phyloP scores from a whole-genome alignment of 1,140 invertebrate genomes.

The Cydia splendana region DNA sequence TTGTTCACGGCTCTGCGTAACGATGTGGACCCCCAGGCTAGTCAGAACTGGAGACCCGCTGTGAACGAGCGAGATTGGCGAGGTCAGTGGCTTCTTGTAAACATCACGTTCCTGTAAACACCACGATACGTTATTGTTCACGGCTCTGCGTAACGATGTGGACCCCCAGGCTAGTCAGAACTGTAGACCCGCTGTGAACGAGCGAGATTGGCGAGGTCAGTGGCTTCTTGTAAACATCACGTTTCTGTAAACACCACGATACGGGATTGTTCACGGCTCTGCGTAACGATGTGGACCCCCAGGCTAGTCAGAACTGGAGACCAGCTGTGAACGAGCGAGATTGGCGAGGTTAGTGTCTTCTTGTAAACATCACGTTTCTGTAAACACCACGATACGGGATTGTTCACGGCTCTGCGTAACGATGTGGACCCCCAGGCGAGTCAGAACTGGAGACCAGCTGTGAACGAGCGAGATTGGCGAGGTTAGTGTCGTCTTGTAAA shows the following conservation, averaged over 20 bases:
- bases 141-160: slow-evolving; percentile 48
- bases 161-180: slow-evolving; percentile 46
- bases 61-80: slow-evolving; percentile 39
- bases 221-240: too few relatives aligned
- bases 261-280: too few relatives aligned
- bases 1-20: slow-evolving; percentile 50
- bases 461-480: too few relatives aligned
- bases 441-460: slow-evolving; percentile 45
- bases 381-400: too few relatives aligned
- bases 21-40: slow-evolving; percentile 51
- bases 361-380: too few relatives aligned
- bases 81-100: slow-evolving; percentile 35
- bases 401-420: too few relatives aligned
- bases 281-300: slow-evolving; percentile 48
- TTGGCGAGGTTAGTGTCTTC: slow-evolving; percentile 41
- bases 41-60: slow-evolving; percentile 47
- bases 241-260: too few relatives aligned
- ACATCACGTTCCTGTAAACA: too few relatives aligned
- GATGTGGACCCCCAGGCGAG: slow-evolving; percentile 53
- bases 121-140: too few relatives aligned
- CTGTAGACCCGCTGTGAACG: slow-evolving; percentile 42
- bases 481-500: too few relatives aligned
- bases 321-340: slow-evolving; percentile 34
- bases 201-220: slow-evolving; percentile 42
- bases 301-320: slow-evolving; percentile 48